Evolutionary conservation across 2,888 invertebrate genomes (phyloP), one percentile per base, ranked within the genome.

Genomic region (Sarcophaga rosellei): DNA sequence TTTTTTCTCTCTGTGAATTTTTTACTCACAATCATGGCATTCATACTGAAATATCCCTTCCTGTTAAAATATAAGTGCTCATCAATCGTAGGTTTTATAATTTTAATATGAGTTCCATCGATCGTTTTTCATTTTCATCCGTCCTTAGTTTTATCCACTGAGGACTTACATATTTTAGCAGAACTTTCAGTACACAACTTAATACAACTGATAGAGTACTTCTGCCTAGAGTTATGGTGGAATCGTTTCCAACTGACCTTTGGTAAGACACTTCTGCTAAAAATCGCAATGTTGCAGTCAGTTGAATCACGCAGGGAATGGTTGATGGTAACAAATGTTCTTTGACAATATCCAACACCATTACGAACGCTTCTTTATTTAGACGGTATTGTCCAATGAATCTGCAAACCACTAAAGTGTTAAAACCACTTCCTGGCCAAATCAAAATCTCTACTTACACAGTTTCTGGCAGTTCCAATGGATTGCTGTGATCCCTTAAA

Each of bases 181-280:
- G 4, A 53, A 53, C 15, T 53, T 53, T 59, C n/a, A 70, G 57
- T 21, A 70, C 70, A 57, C 47, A 6, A 12, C 21, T 53, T 25
- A 70, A 57, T 23, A 70, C 23, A 23, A 53, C 25, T 57, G 70
- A 57, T 35, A 73, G 15, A 21, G 73, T 73, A 45, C 62, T 62
- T 73, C 59, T 45, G 61, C 73, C 62, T 45, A 73, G 20, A 35
- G 62, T 20, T 62, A 73, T 62, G 35, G 4, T 62, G 10, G 21
- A 62, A n/a, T 62, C 62, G 21, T 62, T 62, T 21, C 62, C 62
- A 12, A 62, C 62, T 61, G 73, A 10, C 59, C 45, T 62, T 44
- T 73, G 73, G 59, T 62, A 73, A 15, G 62, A 62, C 15, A 45
- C 73, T 73, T 73, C 73, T 15, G 72, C 59, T 20, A 62, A n/a